Evolutionary conservation across 2,113 vertebrate genomes (phyloP), one percentile per base, ranked within the genome.

Genomic region (Phalacrocorax brasilianus): DNA sequence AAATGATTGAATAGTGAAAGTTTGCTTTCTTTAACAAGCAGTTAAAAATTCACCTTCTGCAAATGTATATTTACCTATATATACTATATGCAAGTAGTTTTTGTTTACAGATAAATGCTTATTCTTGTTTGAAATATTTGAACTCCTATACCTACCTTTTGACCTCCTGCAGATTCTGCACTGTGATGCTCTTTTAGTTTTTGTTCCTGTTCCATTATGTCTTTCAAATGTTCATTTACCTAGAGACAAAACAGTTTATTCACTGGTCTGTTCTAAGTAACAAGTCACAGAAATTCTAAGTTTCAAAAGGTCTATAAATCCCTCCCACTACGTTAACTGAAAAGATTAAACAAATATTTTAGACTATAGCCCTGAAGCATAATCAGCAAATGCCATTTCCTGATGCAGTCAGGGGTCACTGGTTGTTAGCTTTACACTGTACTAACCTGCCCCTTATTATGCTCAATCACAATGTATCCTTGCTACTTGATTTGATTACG

Each of bases 171-270:
- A 85, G 98, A 95, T 87, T 99, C 99, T 21, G 97, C 44, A 45
- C 95, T 89, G 84, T 98, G 98, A 28, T 97, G 98, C 67, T 99
- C 99, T 92, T 98, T 99, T 81, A 98, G 91, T 92, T 98, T 99
- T 93, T 99, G 99, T 63, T 99, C 99, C 80, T 99, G 99, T 78
- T 98, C 98, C 97, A 99, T 97, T 71, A 99, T 98, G 82, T 99
- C 99, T 97, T 99, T 99, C 95, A 99, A 98, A 93, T 99, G 99
- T 88, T 99, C 99, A 67, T 99, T 99, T 58, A 99, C 98, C 99
- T 99, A 91, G 76, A 96, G 93, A 93, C 12, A 96, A 93, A 96
- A 84, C 1, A 59, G 58, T 52, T 93, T 21, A 50, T 61, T 85
- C 56, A 62, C 11, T 45, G 44, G 35, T 65, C 38, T 77, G 8